Evolutionary conservation across 2,113 vertebrate genomes (phyloP), one percentile per base, ranked within the genome.

Genomic region (Macroglossus sobrinus): DNA sequence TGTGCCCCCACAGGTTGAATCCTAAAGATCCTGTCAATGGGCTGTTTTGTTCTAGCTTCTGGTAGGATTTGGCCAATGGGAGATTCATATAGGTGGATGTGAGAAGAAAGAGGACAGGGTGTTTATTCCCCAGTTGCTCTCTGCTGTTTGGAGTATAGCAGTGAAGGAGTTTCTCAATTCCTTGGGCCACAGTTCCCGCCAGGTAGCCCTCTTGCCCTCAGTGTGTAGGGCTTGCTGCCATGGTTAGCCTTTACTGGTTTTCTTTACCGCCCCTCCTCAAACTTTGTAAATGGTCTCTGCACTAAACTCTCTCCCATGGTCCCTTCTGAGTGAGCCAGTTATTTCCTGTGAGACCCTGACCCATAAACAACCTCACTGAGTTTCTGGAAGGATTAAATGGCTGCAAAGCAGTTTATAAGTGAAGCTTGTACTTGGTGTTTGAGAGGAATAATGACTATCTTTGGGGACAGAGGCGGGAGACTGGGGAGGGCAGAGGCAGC

Each of bases 11-110:
- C 15, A 43, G 19, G 38, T 61, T 6, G 68, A 47, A 57, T 15
- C 4, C 0, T 28, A 50, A 0, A 26, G 45, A 22, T 5, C 6
- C 1, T 1, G 5, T 33, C 47, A 4, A 9, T 13, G 3, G 76
- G 26, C 16, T 79, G 26, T 40, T 64, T 59, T 57, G 68, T 7
- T 33, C 45, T 28, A 47, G 26, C 78, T 63, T 40, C 85, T 1
- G 0, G n/a, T 11, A 50, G 74, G 40, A 16, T 50, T 15, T 57
- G 86, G 35, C 38, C 85, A 35, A 14, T 15, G 80, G 16, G 89
- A 74, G 38, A 14, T 18, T 5, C 30, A 1, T 61, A 33, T 1
- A 5, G 45, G 38, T n/a, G 26, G 40, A 3, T 0, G 15, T 43
- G 38, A 15, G 9, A 72, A 57, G 35, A 22, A 8, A 43, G 71